Base-by-base conservation (phyloP, 2,888 invertebrate species). In the Dendrolimus houi region DNA sequence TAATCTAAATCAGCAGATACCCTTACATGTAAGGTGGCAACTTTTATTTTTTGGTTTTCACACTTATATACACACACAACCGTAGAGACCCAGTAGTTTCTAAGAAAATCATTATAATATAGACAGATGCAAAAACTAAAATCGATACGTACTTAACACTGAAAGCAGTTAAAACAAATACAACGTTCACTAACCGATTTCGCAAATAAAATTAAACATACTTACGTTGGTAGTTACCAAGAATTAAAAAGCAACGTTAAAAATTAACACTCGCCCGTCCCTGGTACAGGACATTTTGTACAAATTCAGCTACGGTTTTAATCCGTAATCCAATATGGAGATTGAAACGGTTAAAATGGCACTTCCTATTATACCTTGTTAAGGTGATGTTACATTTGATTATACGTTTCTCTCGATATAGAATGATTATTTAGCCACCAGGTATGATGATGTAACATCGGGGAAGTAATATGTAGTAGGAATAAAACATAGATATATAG, bases 321-420 rank as follows among this genome's bases (percentile, higher is more conserved):
- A 66, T 68, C 58, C 64, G 61, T 63, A 64, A 62, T 62, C 61
- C 66, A 62, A 66, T 64, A 66, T 63, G 62, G 60, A 62, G 63
- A 66, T 66, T 64, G 64, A 66, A 62, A 62, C 52, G 58, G 47
- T 47, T 47, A 12, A 47, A 47, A 47, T 47, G 47, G 47, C 47
- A 47, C 47, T 47, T 14, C 8, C 47, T 47, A 47, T 9, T 47
- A 12, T 12, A 12, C 47, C 47, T 47, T 47, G 10, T 47, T 47
- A 47, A 47, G 47, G 47, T 47, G 47, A 9, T 47, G 47, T 8
- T 12, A 47, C 12, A 47, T 47, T 47, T 29, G 29, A 29, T 29
- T 29, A 29, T 29, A 29, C 29, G 6, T 29, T 29, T 29, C 29
- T 29, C 29, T 29, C 0, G 3, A 3, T 29, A 17, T 3, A 17